A percentile compares a stretch with the other conserved stretches of the same genome.
phyloP scores from a whole-genome alignment of 2,797 vertebrate species.

The Myotis planiceps region DNA sequence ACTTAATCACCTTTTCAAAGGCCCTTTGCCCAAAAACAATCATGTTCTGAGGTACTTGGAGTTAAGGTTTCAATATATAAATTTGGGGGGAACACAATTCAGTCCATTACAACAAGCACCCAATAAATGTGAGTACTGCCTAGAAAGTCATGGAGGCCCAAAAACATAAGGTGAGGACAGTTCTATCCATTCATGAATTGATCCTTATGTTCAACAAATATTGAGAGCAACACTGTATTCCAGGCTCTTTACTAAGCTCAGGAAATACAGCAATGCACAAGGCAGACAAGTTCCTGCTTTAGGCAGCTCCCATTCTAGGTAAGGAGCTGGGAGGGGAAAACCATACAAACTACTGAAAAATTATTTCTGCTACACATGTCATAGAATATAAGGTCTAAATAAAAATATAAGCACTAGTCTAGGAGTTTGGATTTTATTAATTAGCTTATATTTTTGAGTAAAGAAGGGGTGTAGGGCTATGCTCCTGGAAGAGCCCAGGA shows the following conservation, averaged over 20 bases:
- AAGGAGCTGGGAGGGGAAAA: background rate
- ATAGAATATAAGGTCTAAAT: background rate
- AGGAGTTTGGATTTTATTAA: background rate
- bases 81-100: background rate
- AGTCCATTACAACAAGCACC: background rate
- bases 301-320: background rate
- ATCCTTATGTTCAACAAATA: background rate
- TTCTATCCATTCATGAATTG: background rate
- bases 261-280: background rate
- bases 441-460: background rate
- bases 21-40: background rate
- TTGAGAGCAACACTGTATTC: background rate
- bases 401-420: background rate
- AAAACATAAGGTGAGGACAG: background rate
- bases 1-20: background rate
- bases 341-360: background rate
- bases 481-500: background rate
- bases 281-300: background rate
- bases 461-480: background rate
- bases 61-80: background rate
- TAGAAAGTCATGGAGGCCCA: background rate
- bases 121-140: background rate
- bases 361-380: background rate
- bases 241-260: background rate
- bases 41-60: background rate